phyloP scores from a whole-genome alignment of 2,888 invertebrate genomes.

The Carabus problematicus region DNA sequence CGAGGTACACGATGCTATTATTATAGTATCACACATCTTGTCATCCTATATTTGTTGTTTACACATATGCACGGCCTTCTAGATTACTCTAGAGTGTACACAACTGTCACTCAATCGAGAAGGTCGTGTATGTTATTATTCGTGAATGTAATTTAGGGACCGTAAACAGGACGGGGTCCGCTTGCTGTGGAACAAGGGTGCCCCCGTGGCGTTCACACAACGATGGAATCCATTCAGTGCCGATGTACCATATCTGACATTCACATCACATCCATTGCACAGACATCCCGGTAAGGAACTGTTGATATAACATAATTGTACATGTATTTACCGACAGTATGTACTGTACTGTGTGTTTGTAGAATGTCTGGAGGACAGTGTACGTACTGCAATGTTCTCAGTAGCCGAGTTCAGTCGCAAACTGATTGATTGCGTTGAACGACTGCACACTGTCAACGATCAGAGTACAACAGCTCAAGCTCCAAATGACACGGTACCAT shows the following conservation, averaged over 20 bases:
- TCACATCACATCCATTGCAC: conserved; percentile 80
- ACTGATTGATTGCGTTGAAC: conserved; percentile 64
- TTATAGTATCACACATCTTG: conserved; percentile 17
- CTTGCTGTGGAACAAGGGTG: conserved; percentile 79
- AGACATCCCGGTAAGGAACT: conserved; percentile 70
- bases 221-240: conserved; percentile 87
- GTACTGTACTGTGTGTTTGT: conserved; percentile 41
- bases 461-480: conserved; percentile 52
- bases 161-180: conserved; percentile 78
- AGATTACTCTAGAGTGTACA: too few species aligned
- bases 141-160: conserved; percentile 71
- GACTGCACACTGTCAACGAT: conserved; percentile 55
- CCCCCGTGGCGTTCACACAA: conserved; percentile 70
- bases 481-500: conserved; percentile 54
- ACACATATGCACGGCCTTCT: too few species aligned
- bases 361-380: conserved; percentile 54
- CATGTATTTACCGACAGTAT: too few species aligned
- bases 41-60: too few species aligned
- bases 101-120: too few species aligned
- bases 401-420: conserved; percentile 68
- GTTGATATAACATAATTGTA: conserved; percentile 44
- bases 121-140: too few species aligned
- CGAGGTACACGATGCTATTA: conserved; percentile 59
- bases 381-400: conserved; percentile 60
- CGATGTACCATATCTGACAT: conserved; percentile 79